Base-by-base conservation (phyloP, 2,888 invertebrate species). In the Penaeus monodon region DNA sequence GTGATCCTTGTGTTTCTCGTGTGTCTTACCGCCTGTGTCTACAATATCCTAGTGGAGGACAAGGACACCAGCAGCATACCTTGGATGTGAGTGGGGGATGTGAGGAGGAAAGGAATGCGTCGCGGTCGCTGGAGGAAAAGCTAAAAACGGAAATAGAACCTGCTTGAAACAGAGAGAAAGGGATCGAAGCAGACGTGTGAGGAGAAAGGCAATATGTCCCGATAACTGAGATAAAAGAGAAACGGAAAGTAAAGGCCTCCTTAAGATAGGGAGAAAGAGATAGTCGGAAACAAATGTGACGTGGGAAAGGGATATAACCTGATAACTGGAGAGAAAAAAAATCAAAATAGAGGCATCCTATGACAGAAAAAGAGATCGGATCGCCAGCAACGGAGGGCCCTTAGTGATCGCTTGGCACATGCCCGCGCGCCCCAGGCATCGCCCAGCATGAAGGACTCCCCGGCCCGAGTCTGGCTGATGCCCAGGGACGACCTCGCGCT, bases 401-500 rank as follows among this genome's bases (percentile, higher is more conserved):
- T 17, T 3, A 49, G 57, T 4, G 57, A 57, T 57, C 17, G 57
- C 57, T 14, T 57, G 29, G 22, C 44, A 57, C 78, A 57, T 24
- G 27, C 22, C 12, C 33, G 14, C 2, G 24, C 22, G 24, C 79
- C 29, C 22, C 24, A 20, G 24, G 14, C 80, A 33, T 65, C 33
- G 17, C 24, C 27, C 44, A 82, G 27, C 20, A 82, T 82, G 81
- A 82, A 82, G 63, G 70, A 73, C 73, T 82, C 81, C 20, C 49
- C 81, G 12, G 81, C 81, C 49, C 73, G 81, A 12, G 70, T 82
- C 81, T 82, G 81, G 81, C 73, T 82, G n/a, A 38, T 81, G 66
- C 66, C 81, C 57, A 81, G 81, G 44, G 81, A 81, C 66, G 49
- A 66, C 49, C 70, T 70, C 27, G 81, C 66, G 44, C 49, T 38